Evolutionary conservation across 2,888 invertebrate species (phyloP), one percentile per base, ranked within the genome.

Genomic region (Bombyx huttoni): DNA sequence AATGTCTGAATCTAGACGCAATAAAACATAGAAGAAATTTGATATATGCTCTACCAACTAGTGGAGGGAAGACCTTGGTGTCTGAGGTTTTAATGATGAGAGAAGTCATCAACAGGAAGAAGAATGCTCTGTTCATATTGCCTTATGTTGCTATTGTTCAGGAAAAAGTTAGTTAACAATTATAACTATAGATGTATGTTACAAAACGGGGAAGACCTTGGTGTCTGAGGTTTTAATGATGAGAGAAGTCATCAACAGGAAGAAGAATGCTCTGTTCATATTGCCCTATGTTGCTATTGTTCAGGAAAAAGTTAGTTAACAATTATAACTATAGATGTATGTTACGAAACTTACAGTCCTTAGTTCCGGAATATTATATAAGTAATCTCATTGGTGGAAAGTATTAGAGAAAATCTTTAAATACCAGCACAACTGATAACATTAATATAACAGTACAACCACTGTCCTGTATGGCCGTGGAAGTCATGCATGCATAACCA

Each of bases 81-180:
- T 98, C 99, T 0, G 99, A 99, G 82, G 94, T 99, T 55, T 87
- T 99, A 49, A 97, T 99, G 90, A 81, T 98, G 13, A 89, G 93
- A 48, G 96, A 98, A 84, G 83, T 98, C 7, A 78, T 98, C 9
- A 93, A 94, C 59, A 90, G 92, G 52, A 92, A 93, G 67, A 93
- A 91, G 62, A 96, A 98, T 90, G 96, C 93, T 10, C 80, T 99
- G 24, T 94, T 99, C 61, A 92, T 99, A 61, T 82, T 99, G 55
- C 99, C 99, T 0, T 99, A 94, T 89, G 97, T 99, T 12, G 96
- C 98, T 7, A 94, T 99, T 66, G 99, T 98, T 0, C 98, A 99
- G 75, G 99, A 99, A 85, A 99, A 99, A 91, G 97, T 96, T 68
- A 62, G 59, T 56, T 40, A 40, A 10, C 12, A 40, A 7, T 40